These are phyloP conservation scores for Trisateles emortualis DNA, from an alignment of 2,888 invertebrate genomes.

Conservation along the genomic window DNA sequence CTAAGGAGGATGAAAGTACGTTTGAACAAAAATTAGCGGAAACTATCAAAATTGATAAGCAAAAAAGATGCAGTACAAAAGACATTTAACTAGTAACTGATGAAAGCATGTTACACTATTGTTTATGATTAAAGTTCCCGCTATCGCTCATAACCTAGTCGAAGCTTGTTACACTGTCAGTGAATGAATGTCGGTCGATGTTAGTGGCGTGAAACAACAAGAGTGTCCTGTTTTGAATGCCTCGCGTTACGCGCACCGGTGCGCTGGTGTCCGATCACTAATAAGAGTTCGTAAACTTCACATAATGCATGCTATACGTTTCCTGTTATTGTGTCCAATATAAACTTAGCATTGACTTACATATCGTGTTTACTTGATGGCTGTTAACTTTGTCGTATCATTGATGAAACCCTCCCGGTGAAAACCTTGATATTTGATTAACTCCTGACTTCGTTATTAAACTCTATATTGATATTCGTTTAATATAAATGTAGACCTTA, in stretches of 20 bases:
- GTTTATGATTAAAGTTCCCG: background rate
- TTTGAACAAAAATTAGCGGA: too few species aligned
- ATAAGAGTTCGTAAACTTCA: constrained; percentile 24
- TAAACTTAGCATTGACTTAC: constrained; percentile 12
- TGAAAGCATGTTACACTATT: too few species aligned
- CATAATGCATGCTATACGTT: constrained; percentile 29
- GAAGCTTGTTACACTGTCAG: background rate
- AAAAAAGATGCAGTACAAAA: too few species aligned
- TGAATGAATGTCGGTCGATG: constrained; percentile 44
- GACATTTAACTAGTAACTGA: too few species aligned
- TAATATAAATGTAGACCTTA: too few species aligned
- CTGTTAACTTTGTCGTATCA: background rate
- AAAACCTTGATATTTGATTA: too few species aligned
- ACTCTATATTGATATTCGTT: too few species aligned
- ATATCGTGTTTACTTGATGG: background rate
- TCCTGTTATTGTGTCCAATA: constrained; percentile 38
- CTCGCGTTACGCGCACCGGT: constrained; percentile 16
- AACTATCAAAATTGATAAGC: too few species aligned
- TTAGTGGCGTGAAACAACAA: constrained; percentile 36
- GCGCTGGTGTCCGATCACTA: constrained; percentile 23
- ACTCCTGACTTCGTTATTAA: too few species aligned
- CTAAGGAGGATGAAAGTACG: too few species aligned
- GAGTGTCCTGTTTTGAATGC: constrained; percentile 46
- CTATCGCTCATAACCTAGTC: constrained; percentile 11
- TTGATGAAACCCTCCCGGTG: too few species aligned